phyloP scores from a whole-genome alignment of 2,113 vertebrate genomes.

The Actinemys pallida region DNA sequence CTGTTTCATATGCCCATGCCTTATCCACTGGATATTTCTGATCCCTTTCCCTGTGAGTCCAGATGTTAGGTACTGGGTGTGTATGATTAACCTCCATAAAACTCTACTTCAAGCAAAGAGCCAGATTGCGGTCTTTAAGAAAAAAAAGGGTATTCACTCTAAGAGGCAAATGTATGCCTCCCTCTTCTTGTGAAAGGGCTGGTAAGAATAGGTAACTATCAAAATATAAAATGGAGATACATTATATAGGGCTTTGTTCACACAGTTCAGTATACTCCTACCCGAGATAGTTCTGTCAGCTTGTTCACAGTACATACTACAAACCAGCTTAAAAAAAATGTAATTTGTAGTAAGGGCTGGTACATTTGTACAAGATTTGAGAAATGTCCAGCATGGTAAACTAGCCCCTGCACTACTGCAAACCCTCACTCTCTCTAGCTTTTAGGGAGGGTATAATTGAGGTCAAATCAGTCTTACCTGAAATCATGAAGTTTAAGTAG shows the following conservation, averaged over 20 bases:
- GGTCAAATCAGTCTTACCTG: background rate
- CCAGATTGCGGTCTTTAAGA: background rate
- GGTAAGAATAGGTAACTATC: background rate
- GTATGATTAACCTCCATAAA: background rate
- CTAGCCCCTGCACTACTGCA: background rate
- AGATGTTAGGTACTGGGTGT: slow-evolving; percentile 43
- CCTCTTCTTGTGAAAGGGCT: background rate
- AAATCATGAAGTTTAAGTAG: background rate
- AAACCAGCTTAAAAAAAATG: background rate
- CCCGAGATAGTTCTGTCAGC: background rate
- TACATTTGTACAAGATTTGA: rapidly evolving
- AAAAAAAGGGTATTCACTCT: background rate
- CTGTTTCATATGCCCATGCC: background rate
- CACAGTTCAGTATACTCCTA: background rate
- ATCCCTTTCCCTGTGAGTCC: background rate
- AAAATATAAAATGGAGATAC: background rate
- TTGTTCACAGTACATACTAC: background rate
- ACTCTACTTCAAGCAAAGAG: background rate
- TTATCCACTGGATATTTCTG: background rate
- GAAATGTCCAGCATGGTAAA: background rate
- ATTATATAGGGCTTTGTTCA: background rate
- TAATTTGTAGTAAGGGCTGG: slow-evolving; percentile 4
- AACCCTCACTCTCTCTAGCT: background rate
- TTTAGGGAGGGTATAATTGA: background rate
- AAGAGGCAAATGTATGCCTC: background rate